Conservation (phyloP, 2,797 vertebrate species). For the Falco peregrinus region DNA sequence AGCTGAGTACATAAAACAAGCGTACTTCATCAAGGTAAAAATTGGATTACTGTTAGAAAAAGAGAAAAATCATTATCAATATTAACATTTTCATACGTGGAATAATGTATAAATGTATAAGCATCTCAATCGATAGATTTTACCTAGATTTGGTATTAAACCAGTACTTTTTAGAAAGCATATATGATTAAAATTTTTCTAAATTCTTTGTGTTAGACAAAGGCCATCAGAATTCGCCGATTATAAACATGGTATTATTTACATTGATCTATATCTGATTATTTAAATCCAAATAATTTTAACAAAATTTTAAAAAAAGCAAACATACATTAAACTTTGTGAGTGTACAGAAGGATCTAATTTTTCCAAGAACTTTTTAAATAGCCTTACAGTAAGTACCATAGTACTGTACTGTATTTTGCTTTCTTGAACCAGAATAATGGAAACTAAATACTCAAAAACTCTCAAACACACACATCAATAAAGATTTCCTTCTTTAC, state of each 20-base stretch:
- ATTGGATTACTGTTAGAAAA: background rate
- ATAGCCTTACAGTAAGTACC: background rate
- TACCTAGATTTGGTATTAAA: background rate
- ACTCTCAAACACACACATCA: background rate
- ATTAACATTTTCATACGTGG: background rate
- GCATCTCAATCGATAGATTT: background rate
- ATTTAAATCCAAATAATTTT: background rate
- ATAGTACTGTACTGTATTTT: background rate
- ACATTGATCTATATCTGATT: background rate
- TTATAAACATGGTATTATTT: background rate
- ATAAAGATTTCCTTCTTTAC: background rate
- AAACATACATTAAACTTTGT: fast-evolving
- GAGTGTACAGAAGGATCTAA: background rate
- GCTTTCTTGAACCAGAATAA: background rate
- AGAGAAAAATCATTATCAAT: background rate
- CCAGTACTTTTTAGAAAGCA: background rate
- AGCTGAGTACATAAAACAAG: background rate
- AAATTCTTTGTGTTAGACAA: background rate
- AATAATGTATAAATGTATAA: background rate
- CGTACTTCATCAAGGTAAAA: background rate
- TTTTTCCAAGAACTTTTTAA: background rate
- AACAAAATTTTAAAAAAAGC: background rate
- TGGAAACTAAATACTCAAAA: background rate
- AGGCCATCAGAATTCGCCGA: background rate
- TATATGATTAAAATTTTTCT: background rate